Conservation (phyloP, 2,797 vertebrate species). For the Mareca penelope region DNA sequence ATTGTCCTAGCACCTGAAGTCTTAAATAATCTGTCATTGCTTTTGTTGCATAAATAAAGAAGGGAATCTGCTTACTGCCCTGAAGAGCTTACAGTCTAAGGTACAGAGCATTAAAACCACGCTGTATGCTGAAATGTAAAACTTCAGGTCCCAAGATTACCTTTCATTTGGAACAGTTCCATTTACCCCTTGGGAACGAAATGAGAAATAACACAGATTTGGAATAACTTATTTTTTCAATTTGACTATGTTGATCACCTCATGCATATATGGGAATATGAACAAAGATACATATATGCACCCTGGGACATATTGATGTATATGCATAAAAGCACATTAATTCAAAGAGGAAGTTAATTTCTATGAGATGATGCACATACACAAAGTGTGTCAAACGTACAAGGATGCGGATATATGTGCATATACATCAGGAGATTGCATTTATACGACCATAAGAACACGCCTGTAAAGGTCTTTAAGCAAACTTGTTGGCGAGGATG, state of each 20-base stretch:
- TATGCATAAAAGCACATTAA: conserved; percentile 42
- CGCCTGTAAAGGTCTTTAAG: not conserved
- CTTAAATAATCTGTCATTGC: not conserved
- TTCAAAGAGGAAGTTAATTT: conserved; percentile 61
- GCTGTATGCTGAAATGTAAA: not conserved
- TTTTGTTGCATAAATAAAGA: conserved; percentile 20
- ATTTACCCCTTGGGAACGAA: conserved; percentile 31
- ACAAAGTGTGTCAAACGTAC: conserved; percentile 2
- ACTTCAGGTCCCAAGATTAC: conserved; percentile 58
- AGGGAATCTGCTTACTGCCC: not conserved
- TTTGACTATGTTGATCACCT: conserved; percentile 64
- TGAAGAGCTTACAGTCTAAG: not conserved
- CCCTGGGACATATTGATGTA: conserved; percentile 46
- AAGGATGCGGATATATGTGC: not conserved
- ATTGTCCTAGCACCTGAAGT: not conserved
- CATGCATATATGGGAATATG: conserved; percentile 36
- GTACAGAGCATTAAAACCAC: not conserved
- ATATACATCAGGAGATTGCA: not conserved
- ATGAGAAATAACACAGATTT: conserved; percentile 44
- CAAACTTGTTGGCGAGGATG: not conserved
- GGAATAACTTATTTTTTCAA: conserved; percentile 38
- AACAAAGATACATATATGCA: conserved; percentile 45
- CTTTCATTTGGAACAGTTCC: conserved; percentile 55
- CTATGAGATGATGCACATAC: not conserved
- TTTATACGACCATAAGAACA: conserved; percentile 11